phyloP scores from a whole-genome alignment of 2,113 vertebrate species.

The Melanostigma gelatinosum region DNA sequence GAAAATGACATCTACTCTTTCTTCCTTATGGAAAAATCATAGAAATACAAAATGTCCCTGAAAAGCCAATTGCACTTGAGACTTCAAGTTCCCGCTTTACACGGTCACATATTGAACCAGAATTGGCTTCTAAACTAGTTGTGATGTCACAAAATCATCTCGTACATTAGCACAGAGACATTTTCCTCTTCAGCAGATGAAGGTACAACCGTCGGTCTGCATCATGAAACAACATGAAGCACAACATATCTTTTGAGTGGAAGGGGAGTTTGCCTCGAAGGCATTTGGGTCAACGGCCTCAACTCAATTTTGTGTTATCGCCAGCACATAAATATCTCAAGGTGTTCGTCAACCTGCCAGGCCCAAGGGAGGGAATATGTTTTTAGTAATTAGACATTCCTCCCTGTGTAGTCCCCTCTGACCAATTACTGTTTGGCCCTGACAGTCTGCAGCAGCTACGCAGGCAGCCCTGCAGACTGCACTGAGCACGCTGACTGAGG shows the following conservation, averaged over 20 bases:
- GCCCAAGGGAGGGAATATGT: background rate
- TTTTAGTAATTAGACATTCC: conserved; percentile 51
- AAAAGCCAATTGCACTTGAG: background rate
- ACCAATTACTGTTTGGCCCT: conserved; percentile 58
- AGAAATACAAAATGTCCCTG: background rate
- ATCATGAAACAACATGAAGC: background rate
- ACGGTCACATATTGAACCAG: background rate
- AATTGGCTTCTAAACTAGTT: background rate
- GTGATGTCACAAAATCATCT: background rate
- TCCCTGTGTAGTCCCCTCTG: conserved; percentile 37
- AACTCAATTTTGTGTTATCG: background rate
- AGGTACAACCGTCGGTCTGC: background rate
- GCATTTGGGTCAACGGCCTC: background rate
- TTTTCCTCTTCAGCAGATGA: background rate
- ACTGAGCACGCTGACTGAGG: background rate
- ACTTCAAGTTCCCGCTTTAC: background rate
- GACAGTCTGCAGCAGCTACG: conserved; percentile 34
- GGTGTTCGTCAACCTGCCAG: background rate
- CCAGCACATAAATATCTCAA: conserved; percentile 17
- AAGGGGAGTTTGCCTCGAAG: background rate
- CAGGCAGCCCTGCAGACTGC: conserved; percentile 37
- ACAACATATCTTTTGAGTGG: background rate
- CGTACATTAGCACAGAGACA: background rate
- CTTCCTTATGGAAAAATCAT: background rate
- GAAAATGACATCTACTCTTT: background rate